Conservation (phyloP, 2,888 invertebrate genomes). For the Cephus pygmeus region DNA sequence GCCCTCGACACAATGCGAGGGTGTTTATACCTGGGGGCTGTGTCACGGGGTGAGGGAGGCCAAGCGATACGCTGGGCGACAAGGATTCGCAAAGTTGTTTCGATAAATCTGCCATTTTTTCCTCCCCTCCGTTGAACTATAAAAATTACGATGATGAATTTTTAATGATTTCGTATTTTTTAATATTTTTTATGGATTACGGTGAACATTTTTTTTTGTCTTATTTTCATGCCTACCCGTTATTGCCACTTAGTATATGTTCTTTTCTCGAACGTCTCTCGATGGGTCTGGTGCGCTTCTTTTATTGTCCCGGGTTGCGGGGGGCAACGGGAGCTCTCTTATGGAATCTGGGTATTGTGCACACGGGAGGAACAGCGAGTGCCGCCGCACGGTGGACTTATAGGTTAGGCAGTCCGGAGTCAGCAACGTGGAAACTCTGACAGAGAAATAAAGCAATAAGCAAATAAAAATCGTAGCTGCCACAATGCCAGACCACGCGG, state of each 20-base stretch:
- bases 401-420: not conserved
- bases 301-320: not conserved
- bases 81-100: not conserved
- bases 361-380: not conserved
- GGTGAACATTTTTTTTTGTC: not conserved
- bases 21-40: not conserved
- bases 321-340: not conserved
- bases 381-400: not conserved
- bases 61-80: conserved; percentile 22
- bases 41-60: not conserved
- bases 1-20: conserved; percentile 35
- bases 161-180: not conserved
- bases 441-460: conserved; percentile 50
- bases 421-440: not conserved
- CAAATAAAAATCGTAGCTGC: conserved; percentile 47
- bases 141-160: not conserved
- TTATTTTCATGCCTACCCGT: not conserved
- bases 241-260: not conserved
- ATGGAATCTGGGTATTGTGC: not conserved
- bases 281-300: not conserved
- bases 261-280: not conserved
- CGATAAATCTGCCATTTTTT: not conserved
- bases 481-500: conserved; percentile 24
- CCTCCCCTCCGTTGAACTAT: rapidly evolving
- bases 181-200: not conserved